Evolutionary conservation across 2,113 vertebrate species (phyloP).

Genomic region (Oncorhynchus gorbuscha): DNA sequence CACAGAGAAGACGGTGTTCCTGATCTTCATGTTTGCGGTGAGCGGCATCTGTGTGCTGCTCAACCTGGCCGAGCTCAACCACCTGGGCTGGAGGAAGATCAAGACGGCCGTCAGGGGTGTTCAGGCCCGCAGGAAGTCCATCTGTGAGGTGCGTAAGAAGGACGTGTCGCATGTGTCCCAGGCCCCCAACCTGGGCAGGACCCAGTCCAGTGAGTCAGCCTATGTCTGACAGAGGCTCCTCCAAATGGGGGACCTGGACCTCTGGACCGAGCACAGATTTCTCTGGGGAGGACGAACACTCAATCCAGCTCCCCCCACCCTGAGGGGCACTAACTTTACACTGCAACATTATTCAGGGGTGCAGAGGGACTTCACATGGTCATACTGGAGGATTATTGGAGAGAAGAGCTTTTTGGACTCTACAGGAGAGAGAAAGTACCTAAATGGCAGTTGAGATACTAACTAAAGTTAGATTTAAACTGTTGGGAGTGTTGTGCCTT

Average conservation of each 20-base stretch:
- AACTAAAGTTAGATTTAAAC: conserved; percentile 32
- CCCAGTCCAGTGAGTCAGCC: conserved; percentile 86
- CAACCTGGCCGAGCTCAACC: conserved; percentile 90
- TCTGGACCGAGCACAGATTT: conserved; percentile 45
- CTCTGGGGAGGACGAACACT: conserved; percentile 14
- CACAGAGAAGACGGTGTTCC: conserved; percentile 87
- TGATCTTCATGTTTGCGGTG: conserved; percentile 90
- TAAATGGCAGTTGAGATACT: conserved; percentile 40
- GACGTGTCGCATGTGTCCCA: conserved; percentile 78
- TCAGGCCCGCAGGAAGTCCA: conserved; percentile 79
- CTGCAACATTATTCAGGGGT: conserved; percentile 61
- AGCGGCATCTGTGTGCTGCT: conserved; percentile 87
- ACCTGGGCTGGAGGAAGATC: conserved; percentile 90
- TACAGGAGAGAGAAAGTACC: conserved; percentile 34
- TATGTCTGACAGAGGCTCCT: conserved; percentile 81
- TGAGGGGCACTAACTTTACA: conserved; percentile 38
- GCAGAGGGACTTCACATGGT: conserved; percentile 50
- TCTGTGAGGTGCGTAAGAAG: conserved; percentile 79
- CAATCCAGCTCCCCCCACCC: not conserved
- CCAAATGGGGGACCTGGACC: conserved; percentile 62
- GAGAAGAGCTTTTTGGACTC: conserved; percentile 45
- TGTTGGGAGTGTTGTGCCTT: conserved; percentile 56
- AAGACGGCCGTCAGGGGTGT: conserved; percentile 80
- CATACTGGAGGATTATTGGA: conserved; percentile 26
- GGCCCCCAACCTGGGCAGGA: conserved; percentile 79